These are phyloP conservation scores for Brachypalpus laphriformis DNA, from an alignment of 2,888 invertebrate genomes.

Conservation along the genomic window DNA sequence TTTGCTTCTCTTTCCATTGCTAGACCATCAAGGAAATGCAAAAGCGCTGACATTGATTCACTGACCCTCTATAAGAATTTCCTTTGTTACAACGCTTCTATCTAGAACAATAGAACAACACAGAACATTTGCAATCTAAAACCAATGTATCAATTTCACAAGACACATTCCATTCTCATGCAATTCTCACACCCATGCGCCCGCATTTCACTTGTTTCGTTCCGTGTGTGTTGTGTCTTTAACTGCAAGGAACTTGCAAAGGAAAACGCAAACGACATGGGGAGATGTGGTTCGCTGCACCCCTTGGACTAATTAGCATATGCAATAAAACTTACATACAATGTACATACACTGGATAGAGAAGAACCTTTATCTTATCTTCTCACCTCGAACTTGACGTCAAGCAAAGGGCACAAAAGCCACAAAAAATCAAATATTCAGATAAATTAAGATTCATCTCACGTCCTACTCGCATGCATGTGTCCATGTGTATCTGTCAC, in stretches of 20 bases:
- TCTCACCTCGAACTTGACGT: slow-evolving; percentile 46
- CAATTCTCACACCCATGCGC: neutral
- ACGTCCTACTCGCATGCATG: slow-evolving; percentile 32
- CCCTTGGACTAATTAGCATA: slow-evolving; percentile 60
- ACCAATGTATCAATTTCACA: slow-evolving; percentile 3
- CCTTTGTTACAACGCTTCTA: neutral
- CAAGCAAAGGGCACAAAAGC: neutral
- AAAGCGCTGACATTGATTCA: slow-evolving; percentile 2
- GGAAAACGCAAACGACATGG: neutral
- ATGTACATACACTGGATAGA: neutral
- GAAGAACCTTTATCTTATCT: slow-evolving; percentile 8
- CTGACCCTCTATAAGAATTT: neutral
- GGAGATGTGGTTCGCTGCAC: slow-evolving; percentile 66
- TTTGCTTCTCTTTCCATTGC: too few species aligned
- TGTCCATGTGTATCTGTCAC: slow-evolving; percentile 2
- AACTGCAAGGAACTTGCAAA: slow-evolving; percentile 3
- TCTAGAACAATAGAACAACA: neutral
- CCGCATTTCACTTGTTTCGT: neutral
- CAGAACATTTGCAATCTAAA: neutral
- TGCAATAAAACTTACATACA: neutral
- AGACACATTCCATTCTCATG: neutral
- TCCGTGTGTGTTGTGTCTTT: neutral
- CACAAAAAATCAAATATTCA: neutral
- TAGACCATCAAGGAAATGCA: neutral
- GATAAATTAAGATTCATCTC: slow-evolving; percentile 41